Evolutionary conservation across 2,113 vertebrate species (phyloP).

Genomic region (Phyllostomus hastatus): DNA sequence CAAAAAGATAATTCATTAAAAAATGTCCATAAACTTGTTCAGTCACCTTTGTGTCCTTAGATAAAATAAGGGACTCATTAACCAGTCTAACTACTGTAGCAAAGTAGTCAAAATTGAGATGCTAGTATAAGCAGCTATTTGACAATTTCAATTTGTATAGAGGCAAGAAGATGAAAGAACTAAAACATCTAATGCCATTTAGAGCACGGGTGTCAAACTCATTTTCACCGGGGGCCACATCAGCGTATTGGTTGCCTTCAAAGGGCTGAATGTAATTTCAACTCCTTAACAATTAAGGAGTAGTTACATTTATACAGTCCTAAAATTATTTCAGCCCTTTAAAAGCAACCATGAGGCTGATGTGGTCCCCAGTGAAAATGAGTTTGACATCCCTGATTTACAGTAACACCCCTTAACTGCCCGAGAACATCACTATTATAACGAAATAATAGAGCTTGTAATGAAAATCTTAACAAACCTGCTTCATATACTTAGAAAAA

Average conservation of each 20-base stretch:
- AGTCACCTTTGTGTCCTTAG: not conserved
- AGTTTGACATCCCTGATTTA: not conserved
- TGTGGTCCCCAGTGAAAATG: too few relatives aligned
- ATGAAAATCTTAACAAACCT: not conserved
- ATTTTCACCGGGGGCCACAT: too few relatives aligned
- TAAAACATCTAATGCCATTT: not conserved
- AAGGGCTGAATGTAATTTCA: too few relatives aligned
- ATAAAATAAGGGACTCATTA: not conserved
- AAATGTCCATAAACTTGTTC: not conserved
- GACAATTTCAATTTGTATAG: not conserved
- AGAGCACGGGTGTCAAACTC: not conserved
- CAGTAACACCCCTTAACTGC: not conserved
- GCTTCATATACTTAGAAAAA: not conserved
- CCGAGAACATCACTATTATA: not conserved
- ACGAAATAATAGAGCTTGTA: not conserved
- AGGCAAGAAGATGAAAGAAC: conserved; percentile 2
- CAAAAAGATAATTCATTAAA: not conserved
- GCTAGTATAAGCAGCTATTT: not conserved
- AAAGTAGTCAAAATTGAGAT: not conserved
- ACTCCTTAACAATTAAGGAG: too few relatives aligned
- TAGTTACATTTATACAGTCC: too few relatives aligned
- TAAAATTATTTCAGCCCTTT: too few relatives aligned
- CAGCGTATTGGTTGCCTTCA: too few relatives aligned
- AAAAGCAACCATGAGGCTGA: too few relatives aligned
- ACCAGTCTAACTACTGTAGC: not conserved